Base-by-base conservation (phyloP, 2,797 vertebrate genomes). In the Thaleichthys pacificus region DNA sequence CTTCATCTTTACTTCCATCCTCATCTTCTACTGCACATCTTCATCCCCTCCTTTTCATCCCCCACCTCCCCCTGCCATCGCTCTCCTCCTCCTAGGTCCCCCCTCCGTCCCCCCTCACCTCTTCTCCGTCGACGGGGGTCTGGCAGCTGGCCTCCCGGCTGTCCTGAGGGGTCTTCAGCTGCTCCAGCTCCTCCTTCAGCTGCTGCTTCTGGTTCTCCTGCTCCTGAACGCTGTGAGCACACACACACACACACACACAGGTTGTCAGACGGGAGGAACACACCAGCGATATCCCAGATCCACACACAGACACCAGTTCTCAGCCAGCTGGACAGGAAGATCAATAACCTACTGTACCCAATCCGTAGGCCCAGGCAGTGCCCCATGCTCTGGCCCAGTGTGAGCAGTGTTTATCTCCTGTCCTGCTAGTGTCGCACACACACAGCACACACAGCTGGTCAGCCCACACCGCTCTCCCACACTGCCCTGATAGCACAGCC, bases 321-420 rank as follows among this genome's bases (percentile, higher is more conserved):
- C 35, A 73, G 71, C 9, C 12, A 3, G 21, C 58, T 62, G 79
- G 76, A 80, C 68, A 61, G 75, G 70, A 86, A 19, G 30, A 21
- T 32, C 15, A 89, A 89, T 38, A 68, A 15, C 89, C 89, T 87
- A 88, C 88, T 85, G 83, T 93, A 94, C 93, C 91, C 92, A 86
- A 87, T 92, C 78, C 84, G 89, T 82, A 94, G 91, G 85, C 91
- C 90, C 90, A 94, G 90, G 87, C 91, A 93, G 86, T 93, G 93
- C 87, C 91, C 92, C 91, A 94, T 93, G 81, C 87, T 81, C 87
- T 90, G 91, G 82, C 91, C 91, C 91, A 91, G 90, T 84, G 80
- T 92, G 89, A 88, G 87, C 78, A 87, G 74, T 71, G 75, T 77
- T 86, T 11, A 84, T 86, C 86, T 82, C 75, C 24, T 12, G 87